A percentile compares a stretch with the other conserved stretches of the same genome.
Conservation (phyloP, 1,140 invertebrate species). For the Drosophila murphyi region DNA sequence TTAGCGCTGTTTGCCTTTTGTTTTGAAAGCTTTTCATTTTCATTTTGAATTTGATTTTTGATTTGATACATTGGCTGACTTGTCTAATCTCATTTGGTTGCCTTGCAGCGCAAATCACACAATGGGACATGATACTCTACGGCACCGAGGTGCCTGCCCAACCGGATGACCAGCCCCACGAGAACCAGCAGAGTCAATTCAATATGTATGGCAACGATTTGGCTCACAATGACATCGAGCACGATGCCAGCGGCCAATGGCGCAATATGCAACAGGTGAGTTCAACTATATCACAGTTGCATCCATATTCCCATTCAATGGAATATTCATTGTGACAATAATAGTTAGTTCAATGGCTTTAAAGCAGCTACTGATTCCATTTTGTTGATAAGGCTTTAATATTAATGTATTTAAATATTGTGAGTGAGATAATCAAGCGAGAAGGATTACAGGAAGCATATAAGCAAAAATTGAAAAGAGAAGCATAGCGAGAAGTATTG, state of each 20-base stretch:
- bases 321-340: not conserved
- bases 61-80: slow-evolving; percentile 15
- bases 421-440: not conserved
- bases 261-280: slow-evolving; percentile 84
- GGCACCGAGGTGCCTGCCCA: slow-evolving; percentile 89
- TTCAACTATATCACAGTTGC: slow-evolving; percentile 6
- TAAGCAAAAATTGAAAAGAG: not conserved
- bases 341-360: not conserved
- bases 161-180: slow-evolving; percentile 83
- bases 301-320: not conserved
- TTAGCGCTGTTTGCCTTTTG: slow-evolving; percentile 27
- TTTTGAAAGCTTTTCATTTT: slow-evolving; percentile 39
- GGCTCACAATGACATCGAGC: slow-evolving; percentile 74
- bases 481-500: not conserved
- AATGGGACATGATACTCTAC: slow-evolving; percentile 92
- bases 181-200: slow-evolving; percentile 50
- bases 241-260: slow-evolving; percentile 75
- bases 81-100: slow-evolving; percentile 29
- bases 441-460: not conserved
- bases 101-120: slow-evolving; percentile 85
- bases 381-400: not conserved
- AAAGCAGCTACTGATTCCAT: not conserved
- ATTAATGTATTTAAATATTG: not conserved
- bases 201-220: slow-evolving; percentile 65
- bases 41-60: slow-evolving; percentile 42